These are phyloP conservation scores for Steinernema carpocapsae DNA, from an alignment of 2,888 invertebrate species.

Conservation along the genomic window DNA sequence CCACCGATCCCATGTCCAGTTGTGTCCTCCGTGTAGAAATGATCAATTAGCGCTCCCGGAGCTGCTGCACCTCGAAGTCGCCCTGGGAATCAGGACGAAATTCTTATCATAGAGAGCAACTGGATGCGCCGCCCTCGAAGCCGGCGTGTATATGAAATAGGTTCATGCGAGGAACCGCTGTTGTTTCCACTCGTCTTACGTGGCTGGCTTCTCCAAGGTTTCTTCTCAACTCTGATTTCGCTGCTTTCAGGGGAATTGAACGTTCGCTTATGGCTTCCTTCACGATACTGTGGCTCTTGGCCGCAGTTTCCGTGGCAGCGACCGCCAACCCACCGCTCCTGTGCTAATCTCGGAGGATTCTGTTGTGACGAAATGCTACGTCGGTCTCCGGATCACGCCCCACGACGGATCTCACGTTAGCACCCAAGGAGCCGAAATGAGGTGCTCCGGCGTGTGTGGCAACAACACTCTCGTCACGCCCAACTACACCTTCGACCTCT, in stretches of 20 bases:
- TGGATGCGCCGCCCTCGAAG: slow-evolving; percentile 21
- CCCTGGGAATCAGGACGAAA: slow-evolving; percentile 21
- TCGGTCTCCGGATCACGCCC: background rate
- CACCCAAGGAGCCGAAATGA: slow-evolving; percentile 28
- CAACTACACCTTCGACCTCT: slow-evolving; percentile 22
- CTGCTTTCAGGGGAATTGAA: background rate
- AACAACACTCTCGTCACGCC: background rate
- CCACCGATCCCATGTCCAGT: background rate
- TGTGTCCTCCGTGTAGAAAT: background rate
- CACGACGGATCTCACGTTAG: background rate
- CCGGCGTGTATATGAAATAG: slow-evolving; percentile 13
- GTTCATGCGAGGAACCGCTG: background rate
- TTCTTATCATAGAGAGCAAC: slow-evolving; percentile 31
- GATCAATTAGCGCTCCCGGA: slow-evolving; percentile 15
- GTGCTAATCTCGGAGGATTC: background rate
- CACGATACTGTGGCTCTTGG: slow-evolving; percentile 27
- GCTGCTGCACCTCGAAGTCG: slow-evolving; percentile 17
- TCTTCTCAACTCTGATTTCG: background rate
- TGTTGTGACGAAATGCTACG: background rate
- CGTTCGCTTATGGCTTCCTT: background rate
- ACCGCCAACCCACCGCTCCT: background rate
- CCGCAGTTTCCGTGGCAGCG: slow-evolving; percentile 6
- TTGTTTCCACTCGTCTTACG: background rate
- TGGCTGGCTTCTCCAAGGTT: background rate
- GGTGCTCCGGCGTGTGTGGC: slow-evolving; percentile 24